Conservation (phyloP, 1,140 invertebrate genomes). For the Dufourea novaeangliae region DNA sequence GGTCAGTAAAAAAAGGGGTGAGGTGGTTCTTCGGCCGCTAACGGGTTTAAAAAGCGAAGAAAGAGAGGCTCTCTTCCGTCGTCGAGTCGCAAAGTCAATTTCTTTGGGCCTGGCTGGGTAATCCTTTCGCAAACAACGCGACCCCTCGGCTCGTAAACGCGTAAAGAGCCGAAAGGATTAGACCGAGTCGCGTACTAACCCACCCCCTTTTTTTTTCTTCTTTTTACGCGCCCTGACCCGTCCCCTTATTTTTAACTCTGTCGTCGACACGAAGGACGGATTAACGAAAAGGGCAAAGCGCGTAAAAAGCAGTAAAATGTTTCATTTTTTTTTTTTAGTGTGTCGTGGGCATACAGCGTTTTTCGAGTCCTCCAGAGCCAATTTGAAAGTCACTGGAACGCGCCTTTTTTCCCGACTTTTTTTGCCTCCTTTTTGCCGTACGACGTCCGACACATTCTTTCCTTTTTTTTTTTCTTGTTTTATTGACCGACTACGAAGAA, state of each 20-base stretch:
- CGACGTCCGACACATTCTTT: neutral
- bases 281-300: conserved; percentile 16
- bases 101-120: conserved; percentile 30
- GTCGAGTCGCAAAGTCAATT: conserved; percentile 54
- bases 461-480: neutral
- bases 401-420: neutral
- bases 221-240: neutral
- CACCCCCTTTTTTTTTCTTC: too few relatives aligned
- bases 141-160: conserved; percentile 36
- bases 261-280: conserved; percentile 1
- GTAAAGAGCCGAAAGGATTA: conserved; percentile 44
- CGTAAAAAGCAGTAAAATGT: conserved; percentile 64
- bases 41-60: conserved; percentile 63
- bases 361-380: neutral
- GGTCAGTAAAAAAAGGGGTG: conserved; percentile 5
- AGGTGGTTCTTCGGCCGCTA: conserved; percentile 14
- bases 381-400: conserved; percentile 36
- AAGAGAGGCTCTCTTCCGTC: too few relatives aligned
- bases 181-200: neutral
- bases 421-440: neutral
- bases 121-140: conserved; percentile 30
- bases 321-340: conserved; percentile 37
- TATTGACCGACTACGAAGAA: neutral
- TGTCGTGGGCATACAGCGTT: too few relatives aligned
- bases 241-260: neutral